phyloP scores from a whole-genome alignment of 1,140 invertebrate species.

The Pogonomyrmex barbatus region DNA sequence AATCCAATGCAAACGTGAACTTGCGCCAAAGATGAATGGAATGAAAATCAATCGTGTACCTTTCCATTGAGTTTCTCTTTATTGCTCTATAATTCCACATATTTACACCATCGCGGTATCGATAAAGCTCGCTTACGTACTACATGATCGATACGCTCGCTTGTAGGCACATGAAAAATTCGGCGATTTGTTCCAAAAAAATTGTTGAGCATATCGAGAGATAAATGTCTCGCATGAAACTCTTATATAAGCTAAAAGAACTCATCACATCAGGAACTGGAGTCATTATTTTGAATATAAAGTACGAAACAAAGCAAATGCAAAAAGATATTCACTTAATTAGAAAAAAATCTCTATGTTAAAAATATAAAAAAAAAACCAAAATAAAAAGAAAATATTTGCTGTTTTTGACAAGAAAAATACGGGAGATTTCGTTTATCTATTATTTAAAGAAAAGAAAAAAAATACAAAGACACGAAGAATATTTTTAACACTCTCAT shows the following conservation, averaged over 20 bases:
- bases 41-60: background rate
- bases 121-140: constrained; percentile 5
- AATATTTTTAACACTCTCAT: constrained; percentile 2
- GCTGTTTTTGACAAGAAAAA: background rate
- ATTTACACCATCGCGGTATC: constrained; percentile 50
- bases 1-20: background rate
- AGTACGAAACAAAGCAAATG: constrained; percentile 36
- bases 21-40: background rate
- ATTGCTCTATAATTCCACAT: constrained; percentile 37
- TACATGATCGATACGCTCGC: constrained; percentile 1
- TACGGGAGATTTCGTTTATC: background rate
- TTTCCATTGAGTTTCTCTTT: constrained; percentile 33
- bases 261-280: background rate
- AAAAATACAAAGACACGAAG: background rate
- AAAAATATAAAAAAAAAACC: background rate
- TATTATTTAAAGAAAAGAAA: background rate
- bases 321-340: background rate
- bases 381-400: background rate
- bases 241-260: background rate
- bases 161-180: constrained; percentile 54
- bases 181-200: constrained; percentile 25
- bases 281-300: background rate
- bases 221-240: constrained; percentile 6
- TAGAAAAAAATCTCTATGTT: background rate
- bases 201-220: constrained; percentile 8